Evolutionary conservation across 2,888 invertebrate species (phyloP).

Genomic region (Copidosoma aretas): DNA sequence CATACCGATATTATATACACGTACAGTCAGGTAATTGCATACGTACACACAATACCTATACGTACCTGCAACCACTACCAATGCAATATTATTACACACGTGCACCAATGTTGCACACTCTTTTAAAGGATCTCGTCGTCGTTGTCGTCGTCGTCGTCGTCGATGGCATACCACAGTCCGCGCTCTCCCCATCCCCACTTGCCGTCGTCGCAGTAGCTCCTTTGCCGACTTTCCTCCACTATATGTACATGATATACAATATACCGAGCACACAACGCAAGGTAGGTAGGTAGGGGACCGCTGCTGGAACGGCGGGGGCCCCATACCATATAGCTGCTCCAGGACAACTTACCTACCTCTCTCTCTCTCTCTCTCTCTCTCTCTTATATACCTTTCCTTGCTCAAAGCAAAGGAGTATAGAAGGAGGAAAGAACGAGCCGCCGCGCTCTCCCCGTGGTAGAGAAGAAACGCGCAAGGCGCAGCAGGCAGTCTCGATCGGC

Average conservation of each 20-base stretch:
- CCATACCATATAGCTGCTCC: constrained; percentile 20
- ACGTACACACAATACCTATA: too few species aligned
- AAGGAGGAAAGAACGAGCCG: too few species aligned
- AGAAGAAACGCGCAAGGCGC: neutral
- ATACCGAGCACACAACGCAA: too few species aligned
- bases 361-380: constrained; percentile 17
- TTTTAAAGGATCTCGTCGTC: too few species aligned
- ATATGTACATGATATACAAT: too few species aligned
- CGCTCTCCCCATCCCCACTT: neutral
- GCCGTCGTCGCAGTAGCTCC: constrained; percentile 42
- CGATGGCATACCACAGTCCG: constrained; percentile 1
- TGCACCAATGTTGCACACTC: too few species aligned
- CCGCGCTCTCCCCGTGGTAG: neutral
- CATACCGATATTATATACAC: too few species aligned
- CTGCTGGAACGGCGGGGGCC: constrained; percentile 37
- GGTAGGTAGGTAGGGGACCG: too few species aligned
- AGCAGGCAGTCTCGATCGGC: neutral
- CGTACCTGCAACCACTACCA: too few species aligned
- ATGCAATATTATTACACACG: too few species aligned
- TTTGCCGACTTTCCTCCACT: constrained; percentile 11
- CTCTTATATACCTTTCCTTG: constrained; percentile 13
- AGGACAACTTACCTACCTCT: constrained; percentile 12
- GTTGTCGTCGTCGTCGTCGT: too few species aligned
- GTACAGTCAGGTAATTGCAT: too few species aligned
- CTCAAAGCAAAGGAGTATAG: neutral